Evolutionary conservation across 1,140 invertebrate genomes (phyloP), one percentile per base, ranked within the genome.

Genomic region (Drosophila varians): DNA sequence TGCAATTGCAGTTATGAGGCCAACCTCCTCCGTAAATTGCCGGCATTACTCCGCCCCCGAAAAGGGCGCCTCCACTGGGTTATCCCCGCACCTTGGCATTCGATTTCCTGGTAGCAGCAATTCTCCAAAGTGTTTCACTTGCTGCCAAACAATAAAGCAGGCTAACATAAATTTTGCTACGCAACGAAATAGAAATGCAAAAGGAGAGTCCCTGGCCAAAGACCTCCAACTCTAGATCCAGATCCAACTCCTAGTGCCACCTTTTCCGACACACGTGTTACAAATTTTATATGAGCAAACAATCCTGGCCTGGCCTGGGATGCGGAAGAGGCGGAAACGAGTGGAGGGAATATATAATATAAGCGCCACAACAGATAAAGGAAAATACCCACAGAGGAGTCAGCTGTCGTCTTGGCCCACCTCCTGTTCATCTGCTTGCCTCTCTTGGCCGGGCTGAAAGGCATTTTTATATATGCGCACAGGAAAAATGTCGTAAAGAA

Each of bases 401-500:
- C 69, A 73, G 53, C 75, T 62, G 62, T 43, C 26, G 55, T 23
- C 12, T 28, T 25, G 43, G 52, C 42, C 38, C 45, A 26, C 43
- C 31, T 28, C 25, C 21, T 65, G 58, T 46, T 56, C 54, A 56
- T 28, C 58, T 64, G 48, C 56, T 26, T 53, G 12, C 34, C 48
- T 11, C 21, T 45, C 5, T 31, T 23, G 23, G 55, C 21, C 57
- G 18, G 56, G 34, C 55, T 38, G 23, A 70, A 74, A 66, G 60
- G 69, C 77, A 77, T 74, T 86, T 87, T 86, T 86, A 86, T 87
- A 82, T 80, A 82, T 82, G 82, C 77, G 82, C 75, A 87, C 82
- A 82, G 82, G 82, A 87, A 87, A 77, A 87, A 87, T 82, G 82
- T 87, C 82, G 82, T 87, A 87, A 87, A 87, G 87, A 87, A 87